Conservation (phyloP, 2,888 invertebrate species). For the Trileptium ribeirensis region DNA sequence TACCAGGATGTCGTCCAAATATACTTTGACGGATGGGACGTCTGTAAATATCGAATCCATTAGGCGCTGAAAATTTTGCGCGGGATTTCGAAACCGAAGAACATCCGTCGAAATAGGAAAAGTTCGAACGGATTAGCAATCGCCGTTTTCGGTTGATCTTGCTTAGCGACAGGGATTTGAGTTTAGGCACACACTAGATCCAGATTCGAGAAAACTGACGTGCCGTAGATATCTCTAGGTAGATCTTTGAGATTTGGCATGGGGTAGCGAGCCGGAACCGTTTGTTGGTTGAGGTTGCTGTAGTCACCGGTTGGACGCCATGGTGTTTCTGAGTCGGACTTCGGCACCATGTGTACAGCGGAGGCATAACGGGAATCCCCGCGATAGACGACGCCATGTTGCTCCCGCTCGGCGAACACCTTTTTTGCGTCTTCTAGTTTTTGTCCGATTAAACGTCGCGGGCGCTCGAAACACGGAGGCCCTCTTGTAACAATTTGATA, state of each 20-base stretch:
- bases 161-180: not conserved
- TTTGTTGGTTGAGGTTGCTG: not conserved
- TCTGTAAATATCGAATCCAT: not conserved
- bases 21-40: not conserved
- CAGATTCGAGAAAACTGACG: not conserved
- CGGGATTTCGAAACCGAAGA: not conserved
- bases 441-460: not conserved
- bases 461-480: not conserved
- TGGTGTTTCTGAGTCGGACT: not conserved
- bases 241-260: not conserved
- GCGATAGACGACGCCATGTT: not conserved
- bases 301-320: not conserved
- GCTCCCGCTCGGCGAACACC: not conserved
- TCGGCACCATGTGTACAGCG: not conserved
- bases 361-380: not conserved
- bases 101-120: not conserved
- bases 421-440: not conserved
- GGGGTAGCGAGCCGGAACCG: not conserved
- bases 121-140: not conserved
- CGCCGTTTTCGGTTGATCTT: not conserved
- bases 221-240: not conserved
- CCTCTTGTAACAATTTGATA: not conserved
- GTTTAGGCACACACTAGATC: not conserved
- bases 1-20: not conserved
- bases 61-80: not conserved